A percentile compares a stretch with the other conserved stretches of the same genome.
Evolutionary conservation across 2,888 invertebrate genomes (phyloP).

Genomic region (Heteropelma amictum): DNA sequence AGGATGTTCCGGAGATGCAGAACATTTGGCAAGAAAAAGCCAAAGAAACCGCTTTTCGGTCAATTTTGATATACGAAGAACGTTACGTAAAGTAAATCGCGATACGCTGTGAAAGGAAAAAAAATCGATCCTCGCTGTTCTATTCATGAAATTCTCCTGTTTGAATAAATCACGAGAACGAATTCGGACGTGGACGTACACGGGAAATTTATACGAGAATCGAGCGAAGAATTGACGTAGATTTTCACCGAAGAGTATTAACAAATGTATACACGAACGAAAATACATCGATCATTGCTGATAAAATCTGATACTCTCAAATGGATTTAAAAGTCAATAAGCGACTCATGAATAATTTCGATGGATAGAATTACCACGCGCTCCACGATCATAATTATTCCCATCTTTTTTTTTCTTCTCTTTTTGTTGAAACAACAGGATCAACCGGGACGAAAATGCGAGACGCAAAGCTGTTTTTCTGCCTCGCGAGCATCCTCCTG

Average conservation of each 20-base stretch:
- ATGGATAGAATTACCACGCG: too few species aligned
- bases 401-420: conserved; percentile 11
- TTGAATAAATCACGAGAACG: not conserved
- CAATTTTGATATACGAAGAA: too few species aligned
- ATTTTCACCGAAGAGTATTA: not conserved
- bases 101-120: not conserved
- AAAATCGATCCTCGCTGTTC: not conserved
- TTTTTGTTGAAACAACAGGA: conserved; percentile 52
- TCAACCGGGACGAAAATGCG: conserved; percentile 68
- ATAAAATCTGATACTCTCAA: conserved; percentile 16
- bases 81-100: too few species aligned
- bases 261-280: not conserved
- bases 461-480: conserved; percentile 56
- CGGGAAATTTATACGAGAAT: not conserved
- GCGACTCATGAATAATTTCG: too few species aligned
- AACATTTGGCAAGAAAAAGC: too few species aligned
- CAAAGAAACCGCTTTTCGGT: too few species aligned
- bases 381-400: not conserved
- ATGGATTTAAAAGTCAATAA: too few species aligned
- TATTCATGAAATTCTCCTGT: conserved; percentile 15
- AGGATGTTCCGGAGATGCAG: too few species aligned
- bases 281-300: conserved; percentile 37
- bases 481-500: conserved; percentile 59
- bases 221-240: not conserved
- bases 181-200: not conserved